Conservation (phyloP, 2,888 invertebrate genomes). For the Athalia cordata region DNA sequence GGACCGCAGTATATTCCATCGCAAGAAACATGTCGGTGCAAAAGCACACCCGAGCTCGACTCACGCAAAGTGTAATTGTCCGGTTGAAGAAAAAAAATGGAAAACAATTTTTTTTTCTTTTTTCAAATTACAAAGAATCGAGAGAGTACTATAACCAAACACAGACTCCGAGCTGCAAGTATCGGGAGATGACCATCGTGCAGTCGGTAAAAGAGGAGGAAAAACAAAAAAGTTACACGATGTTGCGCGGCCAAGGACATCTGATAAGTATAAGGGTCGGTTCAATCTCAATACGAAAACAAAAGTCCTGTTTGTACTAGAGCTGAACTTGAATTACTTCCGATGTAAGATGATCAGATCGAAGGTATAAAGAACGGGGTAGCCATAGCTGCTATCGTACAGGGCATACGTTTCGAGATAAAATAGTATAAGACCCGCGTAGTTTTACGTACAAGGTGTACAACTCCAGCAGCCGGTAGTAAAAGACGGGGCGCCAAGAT, state of each 20-base stretch:
- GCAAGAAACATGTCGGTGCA: conserved; percentile 40
- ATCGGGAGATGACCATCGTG: conserved; percentile 1
- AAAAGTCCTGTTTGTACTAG: conserved; percentile 7
- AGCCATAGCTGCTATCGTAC: not conserved
- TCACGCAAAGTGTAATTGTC: conserved; percentile 60
- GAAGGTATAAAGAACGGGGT: conserved; percentile 5
- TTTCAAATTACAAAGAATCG: not conserved
- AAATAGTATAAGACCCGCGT: not conserved
- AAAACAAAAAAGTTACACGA: not conserved
- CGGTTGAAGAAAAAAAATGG: conserved; percentile 27
- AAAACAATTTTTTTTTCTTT: too few species aligned
- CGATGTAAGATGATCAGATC: conserved; percentile 38
- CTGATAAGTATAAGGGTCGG: conserved; percentile 19
- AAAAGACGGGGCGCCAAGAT: conserved; percentile 42
- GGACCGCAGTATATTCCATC: conserved; percentile 47
- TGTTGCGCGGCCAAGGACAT: conserved; percentile 32
- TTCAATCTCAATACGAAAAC: conserved; percentile 30
- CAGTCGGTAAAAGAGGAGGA: conserved; percentile 3
- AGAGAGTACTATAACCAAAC: not conserved
- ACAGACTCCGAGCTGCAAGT: not conserved
- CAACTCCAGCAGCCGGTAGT: conserved; percentile 26
- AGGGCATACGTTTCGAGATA: not conserved
- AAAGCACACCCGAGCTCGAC: conserved; percentile 44
- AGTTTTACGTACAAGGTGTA: conserved; percentile 12
- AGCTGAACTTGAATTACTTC: conserved; percentile 28